phyloP scores from a whole-genome alignment of 2,888 invertebrate genomes.

The Epinotia nisella region DNA sequence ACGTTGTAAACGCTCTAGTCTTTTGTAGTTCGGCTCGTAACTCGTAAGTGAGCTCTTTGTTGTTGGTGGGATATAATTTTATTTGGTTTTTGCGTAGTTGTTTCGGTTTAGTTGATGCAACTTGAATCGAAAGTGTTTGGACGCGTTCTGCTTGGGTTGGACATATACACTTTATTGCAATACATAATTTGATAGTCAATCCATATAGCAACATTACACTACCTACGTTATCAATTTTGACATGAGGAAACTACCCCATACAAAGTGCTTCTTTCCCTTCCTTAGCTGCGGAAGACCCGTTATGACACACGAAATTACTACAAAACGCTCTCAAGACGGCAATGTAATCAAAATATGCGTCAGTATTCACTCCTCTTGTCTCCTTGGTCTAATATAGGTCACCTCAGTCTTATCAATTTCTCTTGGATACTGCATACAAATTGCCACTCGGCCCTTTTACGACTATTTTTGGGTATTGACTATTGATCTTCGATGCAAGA shows the following conservation, averaged over 20 bases:
- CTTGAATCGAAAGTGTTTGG: no score
- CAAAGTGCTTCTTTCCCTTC: no score
- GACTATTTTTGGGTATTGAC: constrained; percentile 1
- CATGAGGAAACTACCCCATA: no score
- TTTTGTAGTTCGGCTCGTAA: constrained; percentile 8
- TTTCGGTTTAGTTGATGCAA: no score
- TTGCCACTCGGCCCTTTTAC: background rate
- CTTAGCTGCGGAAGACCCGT: no score
- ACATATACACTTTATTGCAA: no score
- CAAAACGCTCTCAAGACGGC: background rate
- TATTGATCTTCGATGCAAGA: background rate
- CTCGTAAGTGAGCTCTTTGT: background rate
- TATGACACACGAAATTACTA: no score
- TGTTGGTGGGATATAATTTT: constrained; percentile 1
- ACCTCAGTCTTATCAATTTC: background rate
- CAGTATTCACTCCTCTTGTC: background rate
- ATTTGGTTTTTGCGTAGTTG: background rate
- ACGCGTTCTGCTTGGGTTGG: no score
- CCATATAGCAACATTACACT: no score
- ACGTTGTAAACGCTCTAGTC: background rate
- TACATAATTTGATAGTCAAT: no score
- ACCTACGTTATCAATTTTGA: no score
- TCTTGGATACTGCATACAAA: background rate
- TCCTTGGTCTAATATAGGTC: background rate
- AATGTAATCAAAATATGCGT: background rate